phyloP scores from a whole-genome alignment of 2,113 vertebrate species.

The Hyperoodon ampullatus region DNA sequence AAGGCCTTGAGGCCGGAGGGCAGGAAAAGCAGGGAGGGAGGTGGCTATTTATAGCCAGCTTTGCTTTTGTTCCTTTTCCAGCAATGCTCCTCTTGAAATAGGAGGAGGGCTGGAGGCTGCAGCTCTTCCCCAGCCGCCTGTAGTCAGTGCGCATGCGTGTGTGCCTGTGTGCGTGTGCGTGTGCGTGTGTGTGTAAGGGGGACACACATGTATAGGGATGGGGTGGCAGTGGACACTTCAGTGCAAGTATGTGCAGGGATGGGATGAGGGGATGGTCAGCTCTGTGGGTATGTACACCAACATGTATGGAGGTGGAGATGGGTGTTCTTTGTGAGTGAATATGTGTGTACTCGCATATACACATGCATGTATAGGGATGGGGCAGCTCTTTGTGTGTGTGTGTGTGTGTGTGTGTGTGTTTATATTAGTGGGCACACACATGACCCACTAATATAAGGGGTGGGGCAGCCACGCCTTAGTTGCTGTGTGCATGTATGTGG shows the following conservation, averaged over 20 bases:
- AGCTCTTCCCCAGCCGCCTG: conserved; percentile 65
- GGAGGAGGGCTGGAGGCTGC: conserved; percentile 80
- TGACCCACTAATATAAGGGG: neutral
- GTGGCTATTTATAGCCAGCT: conserved; percentile 86
- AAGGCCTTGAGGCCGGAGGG: conserved; percentile 67
- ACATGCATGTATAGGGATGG: neutral
- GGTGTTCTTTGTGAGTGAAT: neutral
- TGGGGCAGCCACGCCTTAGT: neutral
- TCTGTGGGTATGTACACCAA: neutral
- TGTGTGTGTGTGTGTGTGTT: neutral
- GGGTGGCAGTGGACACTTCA: neutral
- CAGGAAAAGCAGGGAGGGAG: conserved; percentile 82
- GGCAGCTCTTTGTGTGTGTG: neutral
- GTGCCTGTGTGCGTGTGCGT: neutral
- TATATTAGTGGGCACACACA: neutral
- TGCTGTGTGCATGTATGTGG: neutral
- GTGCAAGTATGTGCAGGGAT: neutral
- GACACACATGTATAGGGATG: neutral
- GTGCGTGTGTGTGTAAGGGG: neutral
- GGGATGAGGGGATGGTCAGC: neutral
- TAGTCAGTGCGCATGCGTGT: neutral
- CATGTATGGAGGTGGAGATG: neutral
- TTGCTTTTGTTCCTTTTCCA: conserved; percentile 88
- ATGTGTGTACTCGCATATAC: neutral
- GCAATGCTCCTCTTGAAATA: conserved; percentile 86